phyloP scores from a whole-genome alignment of 1,140 invertebrate genomes.

The Bombus picipes region DNA sequence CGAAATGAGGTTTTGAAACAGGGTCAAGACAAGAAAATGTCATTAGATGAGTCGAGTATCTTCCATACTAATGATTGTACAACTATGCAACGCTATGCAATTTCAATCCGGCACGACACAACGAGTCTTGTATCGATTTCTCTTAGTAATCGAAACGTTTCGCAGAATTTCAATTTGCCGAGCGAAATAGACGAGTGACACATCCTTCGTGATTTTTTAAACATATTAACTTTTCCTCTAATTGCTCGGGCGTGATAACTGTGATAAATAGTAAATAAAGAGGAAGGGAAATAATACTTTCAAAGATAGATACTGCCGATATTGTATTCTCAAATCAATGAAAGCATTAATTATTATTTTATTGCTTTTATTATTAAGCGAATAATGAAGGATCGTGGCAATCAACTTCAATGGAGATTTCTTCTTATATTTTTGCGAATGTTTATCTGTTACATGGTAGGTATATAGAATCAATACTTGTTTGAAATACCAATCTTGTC shows the following conservation, averaged over 20 bases:
- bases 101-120: neutral
- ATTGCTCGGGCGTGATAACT: no score
- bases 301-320: no score
- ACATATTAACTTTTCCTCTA: neutral
- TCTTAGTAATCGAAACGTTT: neutral
- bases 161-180: neutral
- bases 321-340: no score
- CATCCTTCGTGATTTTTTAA: neutral
- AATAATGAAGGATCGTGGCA: neutral
- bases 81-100: neutral
- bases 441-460: neutral
- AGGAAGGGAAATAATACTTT: no score
- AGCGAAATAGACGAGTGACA: neutral
- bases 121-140: neutral
- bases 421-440: neutral
- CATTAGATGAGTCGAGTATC: slow-evolving; percentile 4
- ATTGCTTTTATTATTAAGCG: neutral
- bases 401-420: neutral
- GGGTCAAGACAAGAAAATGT: slow-evolving; percentile 3
- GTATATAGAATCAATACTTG: neutral
- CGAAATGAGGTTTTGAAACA: neutral
- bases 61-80: slow-evolving; percentile 10
- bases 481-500: neutral
- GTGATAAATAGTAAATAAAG: no score
- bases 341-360: no score